Base-by-base conservation (phyloP, 1,140 invertebrate species). In the Anagrus nilaparvatae region DNA sequence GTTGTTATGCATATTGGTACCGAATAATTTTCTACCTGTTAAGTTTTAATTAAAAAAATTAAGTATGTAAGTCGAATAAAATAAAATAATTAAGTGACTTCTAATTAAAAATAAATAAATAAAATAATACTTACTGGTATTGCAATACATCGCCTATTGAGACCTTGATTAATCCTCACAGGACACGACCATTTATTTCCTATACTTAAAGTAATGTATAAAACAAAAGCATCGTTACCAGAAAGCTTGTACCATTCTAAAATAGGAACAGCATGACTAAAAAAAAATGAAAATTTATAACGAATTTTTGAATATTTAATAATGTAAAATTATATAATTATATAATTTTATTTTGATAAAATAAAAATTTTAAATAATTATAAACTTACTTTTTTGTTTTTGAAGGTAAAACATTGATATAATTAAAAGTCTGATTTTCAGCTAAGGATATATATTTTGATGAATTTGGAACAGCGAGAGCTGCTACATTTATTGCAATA, bases 101-200 rank as follows among this genome's bases (percentile, higher is more conserved):
- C 29, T 18, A 17, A 20, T 24, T 3, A 20, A 33, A 36, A 33
- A 17, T 33, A n/a, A 38, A 38, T 18, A 39, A 40, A 20, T 28
- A 21, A 21, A 41, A 32, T 10, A 29, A 17, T 36, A 36, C 42
- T 54, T 51, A 59, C 54, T 7, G 60, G 57, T 19, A 75, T 38
- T 5, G 65, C 58, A 37, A 72, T 52, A 25, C 65, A 68, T 50
- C 58, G 53, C 20, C 72, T 51, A 23, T 60, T 54, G 20, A 69
- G 56, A 37, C 51, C 50, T 53, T 73, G 68, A 45, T 75, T 71
- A 0, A 75, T 64, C 47, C 67, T 61, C 14, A 74, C 48, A 5
- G 74, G 73, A 58, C 73, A 74, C 0, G 71, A 74, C 69, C 71
- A 74, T 27, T 39, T 57, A 19, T 61, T 53, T 0, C 59, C 53